phyloP scores from a whole-genome alignment of 1,140 invertebrate genomes.

The Pteromalus puparum region DNA sequence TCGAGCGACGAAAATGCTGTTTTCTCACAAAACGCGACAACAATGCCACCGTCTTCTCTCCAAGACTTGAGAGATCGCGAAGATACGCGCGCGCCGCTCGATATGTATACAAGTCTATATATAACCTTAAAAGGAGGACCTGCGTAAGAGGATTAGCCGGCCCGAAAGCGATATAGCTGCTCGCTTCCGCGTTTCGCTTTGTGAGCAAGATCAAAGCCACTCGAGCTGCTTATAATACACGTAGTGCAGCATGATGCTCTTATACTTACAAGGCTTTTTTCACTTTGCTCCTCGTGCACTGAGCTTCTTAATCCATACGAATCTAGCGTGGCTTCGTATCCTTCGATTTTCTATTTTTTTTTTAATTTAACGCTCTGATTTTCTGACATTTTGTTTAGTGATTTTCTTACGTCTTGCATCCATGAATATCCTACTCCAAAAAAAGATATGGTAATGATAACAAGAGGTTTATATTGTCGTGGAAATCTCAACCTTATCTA shows the following conservation, averaged over 20 bases:
- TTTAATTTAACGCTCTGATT: background rate
- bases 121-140: slow-evolving; percentile 50
- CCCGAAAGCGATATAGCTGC: slow-evolving; percentile 64
- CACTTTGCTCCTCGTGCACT: background rate
- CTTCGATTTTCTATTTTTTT: background rate
- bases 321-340: background rate
- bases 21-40: slow-evolving; percentile 71
- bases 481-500: too few relatives aligned
- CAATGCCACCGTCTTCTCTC: slow-evolving; percentile 63
- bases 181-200: slow-evolving; percentile 62
- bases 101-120: slow-evolving; percentile 6
- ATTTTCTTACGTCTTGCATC: too few relatives aligned
- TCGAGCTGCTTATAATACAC: slow-evolving; percentile 1
- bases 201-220: slow-evolving; percentile 60
- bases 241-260: background rate
- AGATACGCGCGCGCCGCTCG: slow-evolving; percentile 48
- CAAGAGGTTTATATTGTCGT: too few relatives aligned
- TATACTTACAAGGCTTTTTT: slow-evolving; percentile 36
- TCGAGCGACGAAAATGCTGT: slow-evolving; percentile 75
- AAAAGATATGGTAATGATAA: too few relatives aligned
- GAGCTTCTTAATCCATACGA: slow-evolving; percentile 31
- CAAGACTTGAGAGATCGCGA: slow-evolving; percentile 35
- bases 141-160: slow-evolving; percentile 70
- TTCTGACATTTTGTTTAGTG: too few relatives aligned
- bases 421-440: too few relatives aligned